Evolutionary conservation across 1,140 invertebrate species (phyloP), one percentile per base, ranked within the genome.

Genomic region (Caerostris extrusa): DNA sequence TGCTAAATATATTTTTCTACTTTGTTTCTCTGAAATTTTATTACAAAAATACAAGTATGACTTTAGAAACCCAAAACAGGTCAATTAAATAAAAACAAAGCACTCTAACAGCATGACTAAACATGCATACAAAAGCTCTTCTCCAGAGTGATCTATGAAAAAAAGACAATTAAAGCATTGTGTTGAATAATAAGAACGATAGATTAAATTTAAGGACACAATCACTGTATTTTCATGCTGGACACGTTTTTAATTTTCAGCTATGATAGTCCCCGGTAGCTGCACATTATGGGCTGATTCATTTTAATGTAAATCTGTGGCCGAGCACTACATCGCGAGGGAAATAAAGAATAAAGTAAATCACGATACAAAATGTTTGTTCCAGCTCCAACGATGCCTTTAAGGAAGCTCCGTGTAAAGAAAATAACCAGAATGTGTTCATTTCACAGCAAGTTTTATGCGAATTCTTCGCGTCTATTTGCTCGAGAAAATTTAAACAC

Each of bases 181-280:
- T 55, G 77, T 92, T 85, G 90, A 92, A 85, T 92, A 92, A 92
- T 92, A 92, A 85, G 81, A 83, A 81, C 81, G 34, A 83, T 92
- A 92, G 90, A 92, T 92, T 92, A 92, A 92, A 92, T 92, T 34
- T 92, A 85, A 92, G 90, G 56, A 53, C 77, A 92, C 14, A 56
- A 34, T 57, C 50, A 10, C 17, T 61, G 14, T 50, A 88, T 92
- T 92, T 60, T 58, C 61, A 92, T 64, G 77, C 90, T 56, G 71
- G 81, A 83, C 90, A 92, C 90, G 90, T 92, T 92, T 92, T 92
- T 92, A 92, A 92, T 92, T 83, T 92, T 83, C 90, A 82, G 57
- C 50, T 10, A 92, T 85, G 90, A 92, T 83, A 67, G 34, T 67
- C n/a, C 57, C 71, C 50, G 50, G 89, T 60, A 56, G 50, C 87